phyloP scores from a whole-genome alignment of 2,888 invertebrate species.

The Pecten maximus region DNA sequence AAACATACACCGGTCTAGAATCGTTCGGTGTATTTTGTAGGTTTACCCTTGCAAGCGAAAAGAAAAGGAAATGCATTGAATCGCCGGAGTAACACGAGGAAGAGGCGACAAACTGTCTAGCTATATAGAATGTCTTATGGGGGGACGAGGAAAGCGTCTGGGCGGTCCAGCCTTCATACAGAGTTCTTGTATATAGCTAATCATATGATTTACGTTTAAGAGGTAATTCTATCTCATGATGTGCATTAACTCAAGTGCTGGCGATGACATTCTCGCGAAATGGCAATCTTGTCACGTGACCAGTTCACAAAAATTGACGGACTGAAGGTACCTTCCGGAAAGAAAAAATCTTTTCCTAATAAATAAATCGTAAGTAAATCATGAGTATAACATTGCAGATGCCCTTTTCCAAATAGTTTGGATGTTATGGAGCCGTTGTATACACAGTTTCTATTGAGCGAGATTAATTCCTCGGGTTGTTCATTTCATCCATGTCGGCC shows the following conservation, averaged over 20 bases:
- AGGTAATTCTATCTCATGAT: slow-evolving; percentile 47
- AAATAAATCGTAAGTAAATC: slow-evolving; percentile 20
- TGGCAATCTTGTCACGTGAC: slow-evolving; percentile 55
- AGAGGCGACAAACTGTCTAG: slow-evolving; percentile 52
- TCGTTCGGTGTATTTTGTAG: slow-evolving; percentile 27
- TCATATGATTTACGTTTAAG: slow-evolving; percentile 54
- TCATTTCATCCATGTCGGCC: slow-evolving; percentile 48
- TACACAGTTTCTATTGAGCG: slow-evolving; percentile 46
- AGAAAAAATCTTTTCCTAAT: slow-evolving; percentile 10
- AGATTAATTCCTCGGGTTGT: slow-evolving; percentile 42
- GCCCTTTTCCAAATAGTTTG: slow-evolving; percentile 41
- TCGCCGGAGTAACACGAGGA: slow-evolving; percentile 38
- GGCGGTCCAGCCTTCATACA: slow-evolving; percentile 54
- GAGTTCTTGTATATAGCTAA: slow-evolving; percentile 50
- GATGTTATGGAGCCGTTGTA: slow-evolving; percentile 43
- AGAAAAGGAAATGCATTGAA: slow-evolving; percentile 35
- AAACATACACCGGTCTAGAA: slow-evolving; percentile 44
- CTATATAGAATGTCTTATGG: slow-evolving; percentile 50
- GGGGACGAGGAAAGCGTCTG: slow-evolving; percentile 50
- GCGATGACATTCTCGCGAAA: slow-evolving; percentile 53
- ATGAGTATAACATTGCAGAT: neutral
- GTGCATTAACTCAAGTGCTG: slow-evolving; percentile 51
- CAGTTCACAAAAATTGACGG: slow-evolving; percentile 6
- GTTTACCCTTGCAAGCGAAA: neutral
- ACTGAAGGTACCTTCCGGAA: neutral